Conservation (phyloP, 2,113 vertebrate species). For the Eulemur macaco region DNA sequence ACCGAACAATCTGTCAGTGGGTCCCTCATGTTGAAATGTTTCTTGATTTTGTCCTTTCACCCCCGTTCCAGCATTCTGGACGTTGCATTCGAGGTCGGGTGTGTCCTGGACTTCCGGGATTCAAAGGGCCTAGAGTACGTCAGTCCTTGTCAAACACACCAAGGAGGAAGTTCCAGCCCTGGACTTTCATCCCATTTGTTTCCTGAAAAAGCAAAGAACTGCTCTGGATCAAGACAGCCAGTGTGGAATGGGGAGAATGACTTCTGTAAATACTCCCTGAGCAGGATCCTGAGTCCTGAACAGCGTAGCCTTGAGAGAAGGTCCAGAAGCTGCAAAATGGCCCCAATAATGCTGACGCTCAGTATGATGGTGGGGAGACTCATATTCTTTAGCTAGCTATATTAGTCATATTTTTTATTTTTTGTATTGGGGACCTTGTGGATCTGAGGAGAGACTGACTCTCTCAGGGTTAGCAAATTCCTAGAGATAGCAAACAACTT, state of each 20-base stretch:
- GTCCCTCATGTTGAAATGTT: conserved; percentile 88
- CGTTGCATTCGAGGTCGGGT: conserved; percentile 49
- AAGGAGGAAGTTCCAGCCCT: conserved; percentile 69
- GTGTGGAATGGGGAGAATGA: background rate
- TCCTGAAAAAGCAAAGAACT: conserved; percentile 72
- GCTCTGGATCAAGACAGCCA: conserved; percentile 14
- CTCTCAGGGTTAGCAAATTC: background rate
- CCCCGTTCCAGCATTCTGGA: conserved; percentile 59
- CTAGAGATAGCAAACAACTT: background rate
- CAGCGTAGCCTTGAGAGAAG: background rate
- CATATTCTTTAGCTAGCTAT: background rate
- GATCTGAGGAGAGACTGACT: too few species aligned
- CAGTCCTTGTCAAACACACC: conserved; percentile 65
- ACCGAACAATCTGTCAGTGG: conserved; percentile 87
- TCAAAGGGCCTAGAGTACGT: conserved; percentile 55
- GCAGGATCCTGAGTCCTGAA: background rate
- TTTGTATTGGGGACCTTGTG: background rate
- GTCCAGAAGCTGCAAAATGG: background rate
- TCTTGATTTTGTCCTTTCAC: conserved; percentile 74
- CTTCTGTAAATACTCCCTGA: background rate
- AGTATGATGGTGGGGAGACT: background rate
- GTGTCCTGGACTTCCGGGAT: conserved; percentile 67
- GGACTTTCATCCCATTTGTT: conserved; percentile 71
- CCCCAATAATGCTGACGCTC: background rate
- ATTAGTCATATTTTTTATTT: background rate